Base-by-base conservation (phyloP, 2,797 vertebrate species). In the Bryconaethiops microstoma region DNA sequence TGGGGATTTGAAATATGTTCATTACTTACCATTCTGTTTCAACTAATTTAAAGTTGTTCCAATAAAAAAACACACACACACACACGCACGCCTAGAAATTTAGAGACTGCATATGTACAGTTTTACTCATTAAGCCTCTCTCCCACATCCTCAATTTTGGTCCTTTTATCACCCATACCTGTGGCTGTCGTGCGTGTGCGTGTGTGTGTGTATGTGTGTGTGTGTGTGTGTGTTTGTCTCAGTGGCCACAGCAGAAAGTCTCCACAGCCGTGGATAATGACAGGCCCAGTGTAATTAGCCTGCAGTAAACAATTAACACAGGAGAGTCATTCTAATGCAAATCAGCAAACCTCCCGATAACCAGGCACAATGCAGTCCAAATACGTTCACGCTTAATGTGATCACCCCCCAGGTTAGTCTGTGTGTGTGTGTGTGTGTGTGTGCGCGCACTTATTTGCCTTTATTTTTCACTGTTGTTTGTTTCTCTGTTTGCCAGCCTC, bases 291-390 rank as follows among this genome's bases (percentile, higher is more conserved):
- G 90, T 93, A 95, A 94, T 95, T 93, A 94, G 90, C 90, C 88
- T 78, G 54, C 87, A 86, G 90, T 91, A 92, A 93, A 94, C 92
- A 94, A 94, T 94, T 93, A 94, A 89, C 89, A 88, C 87, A 85
- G 85, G 74, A 83, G 78, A 89, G 84, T 83, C 85, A 90, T 89
- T 91, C 89, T 87, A 89, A 92, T 93, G 92, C 91, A 90, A 91
- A 93, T 92, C 87, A 90, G 88, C 91, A 88, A 87, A 87, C 86
- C 78, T 85, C 64, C 82, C 81, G 90, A 93, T 91, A 91, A 92
- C 91, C 88, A 85, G 83, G 87, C 65, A 88, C 89, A 91, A 88
- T 92, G 91, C 90, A 84, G 87, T 84, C 87, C 81, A 89, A 90
- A 92, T 91, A 91, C 88, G 90, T 92, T 90, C 90, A 86, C 83